Evolutionary conservation across 2,888 invertebrate genomes (phyloP), one percentile per base, ranked within the genome.

Genomic region (Rhagophthalmus giganteus): DNA sequence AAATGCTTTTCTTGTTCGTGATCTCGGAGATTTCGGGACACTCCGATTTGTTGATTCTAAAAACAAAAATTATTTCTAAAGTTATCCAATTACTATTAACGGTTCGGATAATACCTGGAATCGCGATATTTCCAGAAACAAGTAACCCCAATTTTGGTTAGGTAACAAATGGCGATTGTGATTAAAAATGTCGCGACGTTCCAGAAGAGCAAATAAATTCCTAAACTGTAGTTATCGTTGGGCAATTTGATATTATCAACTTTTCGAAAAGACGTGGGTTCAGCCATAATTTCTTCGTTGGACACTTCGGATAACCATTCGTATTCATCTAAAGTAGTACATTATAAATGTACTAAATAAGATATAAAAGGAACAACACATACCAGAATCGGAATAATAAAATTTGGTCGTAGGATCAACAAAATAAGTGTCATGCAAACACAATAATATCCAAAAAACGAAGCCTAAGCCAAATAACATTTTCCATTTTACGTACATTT

Each of bases 401-500:
- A 38, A 55, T 48, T 42, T 44, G 41, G 45, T 45, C 6, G 12
- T 15, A 56, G 63, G 26, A 66, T 54, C 39, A 62, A 46, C 15
- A 27, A 32, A 49, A 13, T 28, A 46, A 8, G 24, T 49, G 47
- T 71, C 69, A 15, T 61, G 62, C 25, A 66, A 41, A 39, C 69
- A 70, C 2, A 70, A 46, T 5, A 65, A 25, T 11, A 62, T 16
- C 69, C 69, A 70, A 53, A 70, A 68, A 9, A 63, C 55, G n/a
- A 65, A 52, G n/a, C 67, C 70, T 28, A 68, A 62, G 14, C 59
- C 56, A 0, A 70, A 11, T 9, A 71, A 52, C 1, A 64, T 59
- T 53, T 63, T 69, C 70, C 70, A 70, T 34, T 62, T 60, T 7
- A 71, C 52, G 28, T 63, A 62, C 63, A 64, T 68, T 50, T 55